These are phyloP conservation scores for Ctenochaetus hawaiiensis DNA, from an alignment of 2,797 vertebrate species.

Conservation along the genomic window DNA sequence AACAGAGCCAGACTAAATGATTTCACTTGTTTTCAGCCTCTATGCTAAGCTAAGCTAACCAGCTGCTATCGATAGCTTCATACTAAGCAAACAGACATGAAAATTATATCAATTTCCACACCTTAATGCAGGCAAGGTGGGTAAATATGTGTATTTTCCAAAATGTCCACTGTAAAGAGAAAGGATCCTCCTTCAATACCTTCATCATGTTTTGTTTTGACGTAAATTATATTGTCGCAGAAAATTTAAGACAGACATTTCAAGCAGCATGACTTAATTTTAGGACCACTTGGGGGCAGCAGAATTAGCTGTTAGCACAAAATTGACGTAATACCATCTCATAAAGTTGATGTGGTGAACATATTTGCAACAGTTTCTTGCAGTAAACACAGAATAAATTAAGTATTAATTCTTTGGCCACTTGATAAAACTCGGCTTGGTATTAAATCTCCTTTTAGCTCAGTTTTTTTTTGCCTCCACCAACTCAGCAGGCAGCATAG, in stretches of 20 bases:
- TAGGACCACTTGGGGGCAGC: conserved; percentile 8
- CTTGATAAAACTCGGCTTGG: not conserved
- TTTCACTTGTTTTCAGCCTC: not conserved
- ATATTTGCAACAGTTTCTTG: not conserved
- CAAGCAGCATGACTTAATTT: not conserved
- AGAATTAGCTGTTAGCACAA: not conserved
- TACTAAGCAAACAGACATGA: not conserved
- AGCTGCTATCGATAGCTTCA: not conserved
- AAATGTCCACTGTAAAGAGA: not conserved
- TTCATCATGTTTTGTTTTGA: not conserved
- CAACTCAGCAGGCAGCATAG: too few relatives aligned
- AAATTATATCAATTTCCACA: not conserved
- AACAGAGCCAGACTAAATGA: not conserved
- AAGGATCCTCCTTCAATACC: not conserved
- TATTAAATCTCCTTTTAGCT: not conserved
- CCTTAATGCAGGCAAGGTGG: not conserved
- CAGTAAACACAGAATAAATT: not conserved
- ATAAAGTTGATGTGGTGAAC: not conserved
- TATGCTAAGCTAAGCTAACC: not conserved
- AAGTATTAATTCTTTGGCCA: not conserved
- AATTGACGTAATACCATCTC: not conserved
- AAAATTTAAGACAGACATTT: not conserved
- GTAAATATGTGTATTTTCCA: not conserved
- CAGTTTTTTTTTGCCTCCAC: not conserved
- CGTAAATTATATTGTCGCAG: not conserved